These are phyloP conservation scores for Cynoglossus semilaevis DNA, from an alignment of 2,113 vertebrate genomes.

Conservation along the genomic window DNA sequence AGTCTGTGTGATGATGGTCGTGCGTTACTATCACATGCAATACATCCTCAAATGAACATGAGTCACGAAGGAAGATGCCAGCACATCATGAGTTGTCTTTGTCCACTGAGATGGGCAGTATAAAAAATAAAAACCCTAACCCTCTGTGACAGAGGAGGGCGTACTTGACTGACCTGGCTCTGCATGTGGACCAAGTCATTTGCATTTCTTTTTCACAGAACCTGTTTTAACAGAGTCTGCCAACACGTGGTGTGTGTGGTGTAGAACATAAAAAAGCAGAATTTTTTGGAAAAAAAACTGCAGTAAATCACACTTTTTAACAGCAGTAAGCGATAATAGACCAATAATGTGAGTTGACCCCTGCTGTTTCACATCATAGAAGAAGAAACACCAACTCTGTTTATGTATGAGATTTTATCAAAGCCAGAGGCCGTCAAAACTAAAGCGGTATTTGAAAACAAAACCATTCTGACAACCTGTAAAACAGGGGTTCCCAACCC, in stretches of 20 bases:
- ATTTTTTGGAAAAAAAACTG: no score
- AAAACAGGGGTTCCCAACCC: no score
- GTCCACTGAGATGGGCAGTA: conserved; percentile 3
- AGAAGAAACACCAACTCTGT: no score
- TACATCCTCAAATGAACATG: neutral
- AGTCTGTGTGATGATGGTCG: conserved; percentile 3
- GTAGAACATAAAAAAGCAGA: no score
- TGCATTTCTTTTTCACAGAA: conserved; percentile 54
- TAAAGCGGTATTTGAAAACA: no score
- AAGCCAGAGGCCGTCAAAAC: no score
- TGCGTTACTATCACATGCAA: neutral
- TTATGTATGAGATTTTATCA: no score
- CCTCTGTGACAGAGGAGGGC: conserved; percentile 5
- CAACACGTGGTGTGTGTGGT: conserved; percentile 32
- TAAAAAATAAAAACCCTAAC: conserved; percentile 49
- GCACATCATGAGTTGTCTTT: neutral
- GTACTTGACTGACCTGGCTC: conserved; percentile 31
- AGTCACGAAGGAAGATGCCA: conserved; percentile 1
- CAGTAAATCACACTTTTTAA: no score
- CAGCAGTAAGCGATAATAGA: no score
- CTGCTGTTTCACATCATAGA: no score
- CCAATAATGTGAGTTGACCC: no score
- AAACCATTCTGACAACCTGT: no score
- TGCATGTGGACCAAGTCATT: conserved; percentile 48
- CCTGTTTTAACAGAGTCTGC: conserved; percentile 42